Conservation (phyloP, 2,113 vertebrate species). For the Aspidoscelis tigris region DNA sequence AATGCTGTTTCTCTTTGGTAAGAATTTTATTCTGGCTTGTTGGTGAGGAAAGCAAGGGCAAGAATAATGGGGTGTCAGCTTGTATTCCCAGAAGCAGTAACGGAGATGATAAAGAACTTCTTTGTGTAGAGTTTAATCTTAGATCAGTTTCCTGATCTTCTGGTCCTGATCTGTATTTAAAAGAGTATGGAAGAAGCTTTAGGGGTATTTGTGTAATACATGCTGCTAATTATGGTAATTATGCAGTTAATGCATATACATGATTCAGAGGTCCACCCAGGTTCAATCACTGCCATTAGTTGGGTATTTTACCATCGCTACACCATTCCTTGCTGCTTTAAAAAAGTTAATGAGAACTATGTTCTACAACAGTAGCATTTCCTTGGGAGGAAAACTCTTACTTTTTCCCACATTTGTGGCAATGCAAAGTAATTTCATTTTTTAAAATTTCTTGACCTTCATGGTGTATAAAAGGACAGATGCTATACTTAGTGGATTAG, state of each 20-base stretch:
- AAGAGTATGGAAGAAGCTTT: background rate
- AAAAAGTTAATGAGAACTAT: background rate
- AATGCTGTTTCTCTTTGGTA: background rate
- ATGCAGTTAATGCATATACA: background rate
- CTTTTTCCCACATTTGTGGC: background rate
- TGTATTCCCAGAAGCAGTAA: background rate
- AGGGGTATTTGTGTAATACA: background rate
- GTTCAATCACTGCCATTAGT: background rate
- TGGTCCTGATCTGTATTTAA: background rate
- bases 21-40: background rate
- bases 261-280: background rate
- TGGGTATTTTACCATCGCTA: background rate
- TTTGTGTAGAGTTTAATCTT: background rate
- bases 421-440: background rate
- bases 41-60: background rate
- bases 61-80: background rate
- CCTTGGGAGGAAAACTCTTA: too few relatives aligned
- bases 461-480: background rate
- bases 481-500: too few relatives aligned
- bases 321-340: background rate
- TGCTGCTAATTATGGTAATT: background rate
- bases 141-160: background rate
- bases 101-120: background rate
- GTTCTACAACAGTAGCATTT: background rate
- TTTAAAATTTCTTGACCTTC: background rate